These are phyloP conservation scores for Antechinus stuartii DNA, from an alignment of 2,113 vertebrate species.

Conservation along the genomic window DNA sequence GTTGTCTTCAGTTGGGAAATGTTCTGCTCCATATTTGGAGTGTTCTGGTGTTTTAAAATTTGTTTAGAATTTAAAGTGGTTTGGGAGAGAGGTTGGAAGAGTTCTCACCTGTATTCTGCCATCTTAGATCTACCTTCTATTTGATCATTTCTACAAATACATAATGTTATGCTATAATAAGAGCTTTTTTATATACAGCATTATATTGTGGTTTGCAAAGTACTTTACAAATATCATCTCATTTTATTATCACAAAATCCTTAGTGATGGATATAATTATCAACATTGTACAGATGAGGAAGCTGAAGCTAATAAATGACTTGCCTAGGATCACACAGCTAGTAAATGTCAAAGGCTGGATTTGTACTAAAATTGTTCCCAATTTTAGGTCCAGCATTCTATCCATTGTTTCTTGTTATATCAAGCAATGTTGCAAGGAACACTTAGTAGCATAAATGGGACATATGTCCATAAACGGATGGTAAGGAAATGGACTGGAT, in stretches of 20 bases:
- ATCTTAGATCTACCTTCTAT: no score
- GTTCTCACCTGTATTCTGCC: no score
- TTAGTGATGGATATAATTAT: neutral
- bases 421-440: neutral
- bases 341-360: neutral
- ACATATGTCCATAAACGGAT: neutral
- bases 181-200: neutral
- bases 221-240: neutral
- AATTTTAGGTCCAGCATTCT: neutral
- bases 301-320: neutral
- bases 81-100: no score
- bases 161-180: neutral
- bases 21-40: no score
- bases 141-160: neutral
- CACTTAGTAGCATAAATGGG: neutral
- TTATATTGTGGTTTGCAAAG: neutral
- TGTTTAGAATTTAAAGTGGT: no score
- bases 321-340: neutral
- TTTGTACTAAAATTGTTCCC: neutral
- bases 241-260: neutral
- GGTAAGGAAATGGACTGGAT: neutral
- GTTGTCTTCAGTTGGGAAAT: no score
- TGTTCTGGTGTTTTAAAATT: no score
- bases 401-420: neutral
- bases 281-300: neutral